Evolutionary conservation across 2,888 invertebrate species (phyloP).

Genomic region (Crocallis elinguaria): DNA sequence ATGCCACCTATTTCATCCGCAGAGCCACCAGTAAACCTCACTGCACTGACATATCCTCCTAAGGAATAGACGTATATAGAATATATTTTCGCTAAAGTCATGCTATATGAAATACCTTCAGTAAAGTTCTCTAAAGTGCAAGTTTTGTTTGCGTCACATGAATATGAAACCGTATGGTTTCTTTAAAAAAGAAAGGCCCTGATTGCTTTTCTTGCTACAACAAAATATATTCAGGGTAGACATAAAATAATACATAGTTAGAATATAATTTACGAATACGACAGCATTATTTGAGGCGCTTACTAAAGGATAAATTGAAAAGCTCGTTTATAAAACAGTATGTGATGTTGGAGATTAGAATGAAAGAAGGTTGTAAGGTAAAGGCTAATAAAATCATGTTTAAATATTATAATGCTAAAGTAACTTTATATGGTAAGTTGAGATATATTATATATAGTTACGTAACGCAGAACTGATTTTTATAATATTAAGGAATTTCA

Average conservation of each 20-base stretch:
- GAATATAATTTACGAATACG: constrained; percentile 28
- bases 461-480: too few species aligned
- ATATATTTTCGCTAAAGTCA: neutral
- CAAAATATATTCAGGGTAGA: constrained; percentile 20
- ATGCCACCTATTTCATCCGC: constrained; percentile 47
- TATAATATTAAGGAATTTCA: too few species aligned
- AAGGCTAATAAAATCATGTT: too few species aligned
- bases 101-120: neutral
- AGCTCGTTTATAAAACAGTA: constrained; percentile 22
- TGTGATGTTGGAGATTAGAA: constrained; percentile 17
- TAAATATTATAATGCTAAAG: too few species aligned
- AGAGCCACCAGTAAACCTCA: constrained; percentile 19
- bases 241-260: constrained; percentile 24
- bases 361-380: neutral
- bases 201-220: constrained; percentile 30
- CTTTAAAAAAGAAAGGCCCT: constrained; percentile 36
- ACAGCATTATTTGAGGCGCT: constrained; percentile 27
- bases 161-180: constrained; percentile 42
- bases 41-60: neutral
- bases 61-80: neutral
- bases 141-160: constrained; percentile 38
- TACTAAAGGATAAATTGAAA: constrained; percentile 29
- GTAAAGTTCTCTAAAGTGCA: constrained; percentile 27
- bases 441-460: too few species aligned
- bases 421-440: too few species aligned